Evolutionary conservation across 1,140 invertebrate species (phyloP), one percentile per base, ranked within the genome.

Genomic region (Melipona quadrifasciata): DNA sequence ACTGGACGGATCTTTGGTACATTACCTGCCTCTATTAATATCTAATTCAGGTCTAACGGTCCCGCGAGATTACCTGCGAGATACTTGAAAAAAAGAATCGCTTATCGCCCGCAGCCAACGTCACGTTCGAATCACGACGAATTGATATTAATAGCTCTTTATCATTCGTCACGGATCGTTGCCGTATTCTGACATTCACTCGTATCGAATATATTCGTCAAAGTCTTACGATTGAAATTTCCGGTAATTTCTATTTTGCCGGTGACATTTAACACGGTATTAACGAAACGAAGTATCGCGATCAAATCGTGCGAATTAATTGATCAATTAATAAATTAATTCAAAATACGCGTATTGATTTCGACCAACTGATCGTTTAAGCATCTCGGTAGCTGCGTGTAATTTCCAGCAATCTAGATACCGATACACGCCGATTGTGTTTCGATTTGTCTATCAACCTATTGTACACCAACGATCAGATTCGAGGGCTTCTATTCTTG

Each of bases 371-470:
- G 12, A 58, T 68, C 24, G 11, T n/a, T 21, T 39, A 65, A 24
- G 61, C 14, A 53, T 27, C n/a, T 24, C 14, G 31, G 0, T 57
- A 24, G 14, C 47, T 14, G 34, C 6, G 19, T 68, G 8, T 47
- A 39, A 19, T 82, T 27, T 24, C 14, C 58, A 58, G 16, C 53
- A 31, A 61, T 68, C 75, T 71, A 77, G 51, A 58, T 70, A 27
- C 31, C 34, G 31, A 17, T 3, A 24, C 1, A 24, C 14, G 27
- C 64, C 70, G 57, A 85, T 82, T 77, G 39, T 57, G 24, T 55
- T 61, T 80, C 84, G 72, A 86, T 82, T 88, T 89, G 84, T 86
- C 79, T 70, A 57, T 89, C 83, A 21, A 57, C 53, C 57, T 65
- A 47, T 55, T 31, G 61, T 58, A 70, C 78, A 67, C 19, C 34